Evolutionary conservation across 2,797 vertebrate genomes (phyloP), one percentile per base, ranked within the genome.

Genomic region (Chromobotia macracanthus): DNA sequence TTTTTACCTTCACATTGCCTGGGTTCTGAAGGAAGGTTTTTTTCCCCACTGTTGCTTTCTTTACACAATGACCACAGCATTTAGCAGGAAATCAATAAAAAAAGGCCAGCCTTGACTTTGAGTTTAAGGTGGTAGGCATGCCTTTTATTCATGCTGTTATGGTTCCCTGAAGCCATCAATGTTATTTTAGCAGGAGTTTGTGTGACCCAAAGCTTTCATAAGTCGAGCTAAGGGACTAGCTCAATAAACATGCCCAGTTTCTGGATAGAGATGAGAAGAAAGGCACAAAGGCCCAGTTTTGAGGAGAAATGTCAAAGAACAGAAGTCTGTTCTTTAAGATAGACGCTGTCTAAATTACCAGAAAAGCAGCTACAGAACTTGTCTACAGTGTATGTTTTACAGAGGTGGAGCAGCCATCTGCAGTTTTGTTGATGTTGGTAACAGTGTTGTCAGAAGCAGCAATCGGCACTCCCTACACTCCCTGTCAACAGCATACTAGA

Each of bases 61-160:
- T 65, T 72, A 75, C 66, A 85, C 80, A 83, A 70, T 80, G 77
- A 74, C 60, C 73, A 73, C 21, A 58, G 76, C 61, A 23, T 79
- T 72, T 25, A 46, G 46, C 50, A 80, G 69, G 76, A 83, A 80
- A 81, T 72, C 80, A 51, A 72, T 66, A 79, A 74, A 77, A 83
- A 31, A 81, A 64, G 67, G 19, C 71, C 21, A 35, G 58, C 63
- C 21, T 63, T 66, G 66, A 78, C 77, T 65, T 50, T 18, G 35
- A 78, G 67, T 56, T 75, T 31, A 74, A 81, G 63, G 72, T 81
- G 81, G 67, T 46, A 69, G 46, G 56, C 23, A 35, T 76, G 21
- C 51, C 73, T 80, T 79, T 68, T 48, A 50, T 80, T 83, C 74
- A 80, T 16, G 53, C 63, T 44, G 51, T 77, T 81, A 76, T 70